These are phyloP conservation scores for Crematogaster levior DNA, from an alignment of 2,888 invertebrate genomes.

Conservation along the genomic window DNA sequence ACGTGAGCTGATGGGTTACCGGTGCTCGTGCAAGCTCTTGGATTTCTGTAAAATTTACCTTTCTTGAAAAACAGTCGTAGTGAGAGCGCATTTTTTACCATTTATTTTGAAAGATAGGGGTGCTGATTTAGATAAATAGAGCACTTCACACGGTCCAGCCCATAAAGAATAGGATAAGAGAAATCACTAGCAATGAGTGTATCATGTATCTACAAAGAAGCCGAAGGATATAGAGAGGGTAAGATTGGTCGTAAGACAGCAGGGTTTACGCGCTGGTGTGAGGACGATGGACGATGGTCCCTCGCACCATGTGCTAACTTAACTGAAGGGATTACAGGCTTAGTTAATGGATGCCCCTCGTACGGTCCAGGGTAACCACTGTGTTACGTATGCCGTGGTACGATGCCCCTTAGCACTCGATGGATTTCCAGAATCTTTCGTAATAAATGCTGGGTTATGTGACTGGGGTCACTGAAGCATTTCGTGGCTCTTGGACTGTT, in stretches of 20 bases:
- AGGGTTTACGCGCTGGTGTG: slow-evolving; percentile 61
- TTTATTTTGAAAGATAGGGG: slow-evolving; percentile 25
- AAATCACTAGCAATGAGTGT: slow-evolving; percentile 37
- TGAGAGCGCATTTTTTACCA: slow-evolving; percentile 27
- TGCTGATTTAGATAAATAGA: slow-evolving; percentile 36
- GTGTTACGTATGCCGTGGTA: slow-evolving; percentile 62
- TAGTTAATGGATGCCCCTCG: slow-evolving; percentile 84
- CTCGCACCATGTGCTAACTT: slow-evolving; percentile 84
- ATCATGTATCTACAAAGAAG: slow-evolving; percentile 47
- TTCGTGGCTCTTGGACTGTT: slow-evolving; percentile 61
- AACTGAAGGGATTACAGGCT: slow-evolving; percentile 84
- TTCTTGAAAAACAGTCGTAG: not conserved
- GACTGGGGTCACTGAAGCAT: slow-evolving; percentile 60
- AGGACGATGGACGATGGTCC: slow-evolving; percentile 76
- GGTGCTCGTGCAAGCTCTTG: slow-evolving; percentile 52
- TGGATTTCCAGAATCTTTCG: slow-evolving; percentile 81
- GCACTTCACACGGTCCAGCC: not conserved
- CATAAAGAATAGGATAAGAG: slow-evolving; percentile 30
- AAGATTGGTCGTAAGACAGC: slow-evolving; percentile 55
- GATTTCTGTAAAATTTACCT: slow-evolving; percentile 44
- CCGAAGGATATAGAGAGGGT: slow-evolving; percentile 31
- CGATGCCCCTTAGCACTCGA: slow-evolving; percentile 72
- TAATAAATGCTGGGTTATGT: slow-evolving; percentile 77
- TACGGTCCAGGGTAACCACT: slow-evolving; percentile 74
- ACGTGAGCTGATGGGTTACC: slow-evolving; percentile 46